Evolutionary conservation across 1,140 invertebrate species (phyloP), one percentile per base, ranked within the genome.

Genomic region (Pogonus chalceus): DNA sequence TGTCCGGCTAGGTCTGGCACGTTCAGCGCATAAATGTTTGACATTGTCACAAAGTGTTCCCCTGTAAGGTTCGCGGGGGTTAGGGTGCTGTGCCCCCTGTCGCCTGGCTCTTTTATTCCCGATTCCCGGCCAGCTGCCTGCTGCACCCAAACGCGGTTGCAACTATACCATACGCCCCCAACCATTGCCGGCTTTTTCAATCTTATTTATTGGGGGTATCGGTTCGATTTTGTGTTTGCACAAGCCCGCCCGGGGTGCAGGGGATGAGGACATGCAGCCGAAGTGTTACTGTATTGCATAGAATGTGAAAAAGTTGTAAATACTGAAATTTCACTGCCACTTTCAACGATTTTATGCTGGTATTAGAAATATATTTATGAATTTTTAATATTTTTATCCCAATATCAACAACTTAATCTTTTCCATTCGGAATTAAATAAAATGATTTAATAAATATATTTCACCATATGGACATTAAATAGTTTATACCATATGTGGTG

Each of bases 31-130:
- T 67, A 66, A 67, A 68, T 68, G 67, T 62, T 62, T 55, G 61
- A 68, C 64, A 69, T 62, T 68, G 66, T 69, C 65, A 46, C 39
- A 46, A 67, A 66, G 61, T 60, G 60, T 62, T 57, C 60, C 62
- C 60, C 58, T 55, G 56, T 59, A 61, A 62, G 56, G 50, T 51
- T 54, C 54, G 59, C 21, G 35, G 54, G 26, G 35, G 55, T 58
- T 57, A 60, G 63, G 61, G 63, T 57, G 61, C 61, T 53, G 57
- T 58, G 63, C 66, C 65, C 64, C 64, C 65, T 63, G 64, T 65
- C 66, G 62, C 64, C 62, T 61, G 59, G 31, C 24, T 14, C 16
- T 35, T 52, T 52, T 35, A 10, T n/a, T n/a, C n/a, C n/a, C n/a
- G n/a, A n/a, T n/a, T n/a, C n/a, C n/a, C n/a, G n/a, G n/a, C n/a